phyloP scores from a whole-genome alignment of 2,113 vertebrate species.

The Pogona vitticeps region DNA sequence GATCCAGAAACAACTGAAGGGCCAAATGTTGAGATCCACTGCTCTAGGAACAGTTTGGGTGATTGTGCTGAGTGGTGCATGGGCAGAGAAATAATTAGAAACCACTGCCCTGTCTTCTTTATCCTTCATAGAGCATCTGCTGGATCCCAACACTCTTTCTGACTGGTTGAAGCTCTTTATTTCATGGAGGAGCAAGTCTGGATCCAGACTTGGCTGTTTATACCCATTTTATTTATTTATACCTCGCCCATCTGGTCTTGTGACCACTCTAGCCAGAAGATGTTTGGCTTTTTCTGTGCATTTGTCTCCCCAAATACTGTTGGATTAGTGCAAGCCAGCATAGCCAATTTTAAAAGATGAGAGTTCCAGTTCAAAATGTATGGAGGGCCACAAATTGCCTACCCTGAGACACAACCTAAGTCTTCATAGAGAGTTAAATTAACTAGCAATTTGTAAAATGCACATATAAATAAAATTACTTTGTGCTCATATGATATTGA shows the following conservation, averaged over 20 bases:
- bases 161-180: background rate
- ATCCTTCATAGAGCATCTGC: background rate
- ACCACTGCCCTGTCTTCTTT: background rate
- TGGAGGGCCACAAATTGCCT: too few relatives aligned
- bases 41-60: background rate
- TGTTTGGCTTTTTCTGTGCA: too few relatives aligned
- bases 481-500: constrained; percentile 78
- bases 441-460: constrained; percentile 80
- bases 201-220: background rate
- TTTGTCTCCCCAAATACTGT: too few relatives aligned
- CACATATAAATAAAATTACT: constrained; percentile 82
- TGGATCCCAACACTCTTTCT: background rate
- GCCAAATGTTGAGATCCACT: too few relatives aligned
- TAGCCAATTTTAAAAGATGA: too few relatives aligned
- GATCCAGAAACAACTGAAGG: too few relatives aligned
- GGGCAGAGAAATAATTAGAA: background rate
- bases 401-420: constrained; percentile 24
- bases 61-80: background rate
- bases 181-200: background rate
- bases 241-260: too few relatives aligned
- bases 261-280: too few relatives aligned
- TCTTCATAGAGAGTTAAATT: constrained; percentile 78
- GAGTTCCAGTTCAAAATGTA: too few relatives aligned
- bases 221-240: too few relatives aligned
- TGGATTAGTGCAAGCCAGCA: too few relatives aligned